Base-by-base conservation (phyloP, 1,140 invertebrate species). In the Medauroidea extradentata region DNA sequence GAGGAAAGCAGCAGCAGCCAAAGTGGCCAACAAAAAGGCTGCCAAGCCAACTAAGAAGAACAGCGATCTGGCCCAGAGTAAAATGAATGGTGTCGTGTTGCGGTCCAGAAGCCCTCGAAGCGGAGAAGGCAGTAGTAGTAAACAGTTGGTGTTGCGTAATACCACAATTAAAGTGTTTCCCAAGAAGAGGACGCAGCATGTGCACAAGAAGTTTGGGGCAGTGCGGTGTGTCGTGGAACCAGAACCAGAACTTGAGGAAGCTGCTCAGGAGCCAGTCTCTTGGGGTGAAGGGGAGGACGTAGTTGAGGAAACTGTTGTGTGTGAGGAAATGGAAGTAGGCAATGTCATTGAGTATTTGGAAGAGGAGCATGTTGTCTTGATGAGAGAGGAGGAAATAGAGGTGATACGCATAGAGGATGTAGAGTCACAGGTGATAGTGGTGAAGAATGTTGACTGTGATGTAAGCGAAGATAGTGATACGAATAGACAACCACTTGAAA, bases 281-380 rank as follows among this genome's bases (percentile, higher is more conserved):
- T 57, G 56, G 56, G 56, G 50, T 16, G 56, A 49, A 23, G 53
- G 42, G 13, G 53, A 55, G 24, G 56, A 55, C 8, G 56, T 57
- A n/a, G 56, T 50, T 1, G 56, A 57, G 27, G 56, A 57, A 34
- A 57, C 56, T 7, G 56, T 57, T 11, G 48, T 57, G 16, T 57
- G 56, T 41, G 56, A 57, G 25, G 56, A 34, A 7, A 57, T 57
- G 56, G 56, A 57, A 41, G 24, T 57, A 9, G 55, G 48, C 29
- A 34, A 11, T 11, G 29, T 34, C 29, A 34, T 34, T 7, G 29
- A 34, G 29, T 34, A 34, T 11, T 34, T 34, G 29, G 29, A 34
- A 11, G 29, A 34, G 29, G 29, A 34, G 29, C 29, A 34, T 4
- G 29, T 34, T 4, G 29, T 34, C 5, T 4, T 34, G 29, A 34